A percentile compares a stretch with the other conserved stretches of the same genome.
phyloP scores from a whole-genome alignment of 30 jellyfish, hydroid and myxozoan genomes.

The Clytia hemisphaerica region DNA sequence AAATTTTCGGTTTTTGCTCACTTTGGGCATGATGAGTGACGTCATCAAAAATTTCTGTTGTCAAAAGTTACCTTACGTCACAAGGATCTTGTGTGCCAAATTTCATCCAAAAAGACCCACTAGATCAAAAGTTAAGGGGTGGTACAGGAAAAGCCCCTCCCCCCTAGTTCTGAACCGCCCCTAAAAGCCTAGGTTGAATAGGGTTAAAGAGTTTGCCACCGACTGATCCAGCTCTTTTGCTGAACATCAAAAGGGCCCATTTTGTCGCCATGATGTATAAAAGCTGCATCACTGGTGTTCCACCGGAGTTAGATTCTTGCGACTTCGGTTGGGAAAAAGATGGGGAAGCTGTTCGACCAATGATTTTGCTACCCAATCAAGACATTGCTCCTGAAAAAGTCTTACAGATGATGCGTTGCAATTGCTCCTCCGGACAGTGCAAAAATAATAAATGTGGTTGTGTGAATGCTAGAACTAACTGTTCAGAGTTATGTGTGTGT shows the following conservation, averaged over 20 bases:
- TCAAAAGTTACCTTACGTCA: too few species aligned
- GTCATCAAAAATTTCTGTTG: too few species aligned
- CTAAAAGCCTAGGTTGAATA: too few species aligned
- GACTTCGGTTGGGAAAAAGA: constrained; percentile 8
- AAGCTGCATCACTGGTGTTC: not conserved
- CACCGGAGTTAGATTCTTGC: not conserved
- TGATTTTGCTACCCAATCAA: not conserved
- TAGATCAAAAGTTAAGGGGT: too few species aligned
- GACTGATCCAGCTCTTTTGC: not conserved
- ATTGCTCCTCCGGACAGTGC: not conserved
- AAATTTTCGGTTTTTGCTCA: too few species aligned
- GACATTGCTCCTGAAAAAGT: not conserved
- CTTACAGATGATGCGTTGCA: not conserved
- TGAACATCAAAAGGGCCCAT: not conserved
- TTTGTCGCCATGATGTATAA: not conserved
- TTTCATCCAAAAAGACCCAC: too few species aligned
- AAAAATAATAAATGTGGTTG: not conserved
- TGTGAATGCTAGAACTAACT: not conserved
- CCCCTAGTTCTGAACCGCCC: too few species aligned
- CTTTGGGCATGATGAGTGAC: too few species aligned
- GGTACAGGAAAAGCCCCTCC: too few species aligned
- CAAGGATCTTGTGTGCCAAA: too few species aligned
- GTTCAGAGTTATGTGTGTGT: not conserved
- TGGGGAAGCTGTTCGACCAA: not conserved
- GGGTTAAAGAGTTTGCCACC: not conserved